Conservation (phyloP, 2,797 vertebrate species). For the Pseudochromis fuscus region DNA sequence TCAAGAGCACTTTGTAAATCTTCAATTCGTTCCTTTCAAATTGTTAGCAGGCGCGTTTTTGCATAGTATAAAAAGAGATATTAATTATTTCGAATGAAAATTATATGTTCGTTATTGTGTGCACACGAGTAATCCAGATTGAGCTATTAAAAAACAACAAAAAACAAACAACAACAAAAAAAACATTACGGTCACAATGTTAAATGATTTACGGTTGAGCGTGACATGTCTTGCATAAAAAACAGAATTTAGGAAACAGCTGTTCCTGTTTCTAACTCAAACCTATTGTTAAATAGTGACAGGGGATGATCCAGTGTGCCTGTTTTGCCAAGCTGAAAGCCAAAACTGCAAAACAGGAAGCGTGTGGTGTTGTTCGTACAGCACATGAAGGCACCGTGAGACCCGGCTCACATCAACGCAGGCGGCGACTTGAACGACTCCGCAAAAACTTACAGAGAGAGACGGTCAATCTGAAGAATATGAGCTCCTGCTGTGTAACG, state of each 20-base stretch:
- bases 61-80: too few species aligned
- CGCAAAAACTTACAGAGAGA: conserved; percentile 13
- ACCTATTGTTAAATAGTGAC: background rate
- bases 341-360: background rate
- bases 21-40: rapidly evolving
- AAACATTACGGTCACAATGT: too few species aligned
- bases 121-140: too few species aligned
- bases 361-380: background rate
- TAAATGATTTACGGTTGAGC: too few species aligned
- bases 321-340: background rate
- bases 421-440: conserved; percentile 63
- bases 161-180: too few species aligned
- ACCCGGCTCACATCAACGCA: conserved; percentile 25
- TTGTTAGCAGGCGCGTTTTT: too few species aligned
- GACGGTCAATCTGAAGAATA: background rate
- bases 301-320: background rate
- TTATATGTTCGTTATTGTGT: too few species aligned
- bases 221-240: background rate
- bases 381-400: conserved; percentile 55
- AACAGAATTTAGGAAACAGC: too few species aligned
- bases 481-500: background rate
- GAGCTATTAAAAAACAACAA: too few species aligned
- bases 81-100: too few species aligned
- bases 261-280: background rate
- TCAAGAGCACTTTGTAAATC: conserved; percentile 43